A percentile compares a stretch with the other conserved stretches of the same genome.
phyloP scores from a whole-genome alignment of 2,113 vertebrate species.

The Turdus rufiventris region DNA sequence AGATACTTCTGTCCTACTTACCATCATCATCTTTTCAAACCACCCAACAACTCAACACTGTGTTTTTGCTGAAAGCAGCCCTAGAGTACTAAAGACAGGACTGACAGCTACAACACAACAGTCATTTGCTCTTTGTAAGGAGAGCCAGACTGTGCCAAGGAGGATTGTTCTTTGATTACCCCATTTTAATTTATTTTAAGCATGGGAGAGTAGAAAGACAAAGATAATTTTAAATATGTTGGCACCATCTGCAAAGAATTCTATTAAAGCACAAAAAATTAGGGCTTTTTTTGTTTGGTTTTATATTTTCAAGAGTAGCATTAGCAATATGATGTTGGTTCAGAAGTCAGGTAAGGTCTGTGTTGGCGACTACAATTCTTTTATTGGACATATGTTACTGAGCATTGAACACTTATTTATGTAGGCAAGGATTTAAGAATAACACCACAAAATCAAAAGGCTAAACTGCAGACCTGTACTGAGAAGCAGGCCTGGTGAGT shows the following conservation, averaged over 20 bases:
- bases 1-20: background rate
- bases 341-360: slow-evolving; percentile 38
- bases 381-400: slow-evolving; percentile 50
- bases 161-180: background rate
- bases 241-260: background rate
- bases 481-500: slow-evolving; percentile 33
- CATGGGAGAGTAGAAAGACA: background rate
- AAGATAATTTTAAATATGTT: background rate
- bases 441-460: slow-evolving; percentile 48
- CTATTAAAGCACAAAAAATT: background rate
- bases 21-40: background rate
- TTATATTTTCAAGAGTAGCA: background rate
- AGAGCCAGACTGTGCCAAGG: background rate
- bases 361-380: slow-evolving; percentile 48
- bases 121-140: background rate
- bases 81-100: background rate
- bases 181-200: background rate
- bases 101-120: background rate
- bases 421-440: slow-evolving; percentile 32
- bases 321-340: background rate
- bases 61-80: background rate
- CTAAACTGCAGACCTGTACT: slow-evolving; percentile 46
- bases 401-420: slow-evolving; percentile 38
- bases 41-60: background rate
- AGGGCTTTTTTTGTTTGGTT: background rate